Base-by-base conservation (phyloP, 2,888 invertebrate species). In the Volucella inflata region DNA sequence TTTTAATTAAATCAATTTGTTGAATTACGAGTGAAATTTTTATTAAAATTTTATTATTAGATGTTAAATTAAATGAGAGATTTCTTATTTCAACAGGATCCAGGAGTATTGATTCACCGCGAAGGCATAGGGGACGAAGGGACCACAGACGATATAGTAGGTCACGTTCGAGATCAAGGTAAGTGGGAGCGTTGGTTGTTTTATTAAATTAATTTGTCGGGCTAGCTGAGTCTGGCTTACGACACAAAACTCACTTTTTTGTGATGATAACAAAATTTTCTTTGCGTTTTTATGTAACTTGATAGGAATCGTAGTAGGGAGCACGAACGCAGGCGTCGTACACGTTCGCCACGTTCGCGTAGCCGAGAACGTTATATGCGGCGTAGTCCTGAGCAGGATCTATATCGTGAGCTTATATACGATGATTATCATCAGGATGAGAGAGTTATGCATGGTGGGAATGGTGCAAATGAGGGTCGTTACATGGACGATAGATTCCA, bases 381-480 rank as follows among this genome's bases (percentile, higher is more conserved):
- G 8, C 88, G 88, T 2, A 91, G 89, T 40, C 88, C 84, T 1
- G 90, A 91, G 67, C 90, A 91, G 40, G 92, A 92, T 87, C 87
- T 91, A 16, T 92, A 92, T 83, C 90, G 91, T 9, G 91, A 91
- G 44, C 81, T 92, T 44, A 92, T 91, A 12, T 89, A 91, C 76
- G 91, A 92, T 71, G 92, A 92, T 72, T 91, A 92, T 83, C 90
- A 90, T 55, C 91, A 90, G 9, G 91, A 92, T 14, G 87, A 87
- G 67, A 84, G 85, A 17, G 44, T 67, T 21, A 68, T 68, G 57
- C 85, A 85, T 17, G 76, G 76, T 65, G 42, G 55, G 14, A 68
- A 48, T 2, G 82, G 76, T 78, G 74, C 51, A 36, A 87, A 87
- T 30, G 87, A 88, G 53, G 72, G 77, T 2, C 89, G 90, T 2